Conservation (phyloP, 2,797 vertebrate species). For the Halcyon smyrnensis region DNA sequence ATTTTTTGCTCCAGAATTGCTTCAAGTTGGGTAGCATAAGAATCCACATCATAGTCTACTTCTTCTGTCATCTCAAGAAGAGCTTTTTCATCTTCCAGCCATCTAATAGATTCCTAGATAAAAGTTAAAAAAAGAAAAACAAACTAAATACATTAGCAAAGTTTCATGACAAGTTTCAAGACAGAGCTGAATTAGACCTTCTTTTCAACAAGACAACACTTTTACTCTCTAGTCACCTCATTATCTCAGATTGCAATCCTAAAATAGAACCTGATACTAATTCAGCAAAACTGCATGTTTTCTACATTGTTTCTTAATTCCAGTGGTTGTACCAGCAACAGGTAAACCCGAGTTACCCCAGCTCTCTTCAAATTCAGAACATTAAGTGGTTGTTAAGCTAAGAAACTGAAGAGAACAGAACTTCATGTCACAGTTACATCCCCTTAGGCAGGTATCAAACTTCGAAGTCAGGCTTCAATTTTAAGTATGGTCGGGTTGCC, state of each 20-base stretch:
- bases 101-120: slow-evolving; percentile 92
- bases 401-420: neutral
- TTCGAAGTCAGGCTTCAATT: neutral
- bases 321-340: neutral
- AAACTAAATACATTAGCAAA: neutral
- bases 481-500: neutral
- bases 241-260: neutral
- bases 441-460: neutral
- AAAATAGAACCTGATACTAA: neutral
- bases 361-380: neutral
- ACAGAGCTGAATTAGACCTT: neutral
- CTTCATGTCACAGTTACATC: neutral
- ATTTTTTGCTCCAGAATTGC: slow-evolving; percentile 97
- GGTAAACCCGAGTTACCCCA: neutral
- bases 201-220: neutral
- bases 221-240: neutral
- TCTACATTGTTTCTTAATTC: neutral
- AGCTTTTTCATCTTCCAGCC: slow-evolving; percentile 95
- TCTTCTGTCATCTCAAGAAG: slow-evolving; percentile 97
- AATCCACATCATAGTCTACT: slow-evolving; percentile 97
- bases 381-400: neutral
- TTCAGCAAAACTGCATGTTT: neutral
- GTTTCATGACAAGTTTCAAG: neutral
- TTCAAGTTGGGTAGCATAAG: slow-evolving; percentile 93
- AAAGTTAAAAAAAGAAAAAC: neutral